phyloP scores from a whole-genome alignment of 2,888 invertebrate species.

The Idaea straminata region DNA sequence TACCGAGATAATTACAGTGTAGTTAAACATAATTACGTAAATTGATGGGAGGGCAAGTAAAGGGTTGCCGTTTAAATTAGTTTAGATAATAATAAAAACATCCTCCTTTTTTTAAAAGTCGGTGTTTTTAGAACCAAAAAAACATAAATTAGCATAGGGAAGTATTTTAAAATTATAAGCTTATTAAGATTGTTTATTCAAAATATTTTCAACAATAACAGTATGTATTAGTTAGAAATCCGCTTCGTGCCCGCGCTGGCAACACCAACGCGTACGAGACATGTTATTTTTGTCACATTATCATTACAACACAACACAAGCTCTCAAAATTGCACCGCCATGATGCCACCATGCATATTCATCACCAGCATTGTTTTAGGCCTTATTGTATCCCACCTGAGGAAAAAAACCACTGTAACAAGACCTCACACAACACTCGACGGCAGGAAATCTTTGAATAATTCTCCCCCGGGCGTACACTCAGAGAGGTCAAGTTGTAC shows the following conservation, averaged over 20 bases:
- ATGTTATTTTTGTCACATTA: constrained; percentile 75
- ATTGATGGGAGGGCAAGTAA: neutral
- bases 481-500: constrained; percentile 29
- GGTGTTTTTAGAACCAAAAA: no score
- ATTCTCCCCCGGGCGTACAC: neutral
- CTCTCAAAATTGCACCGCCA: constrained; percentile 64
- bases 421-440: constrained; percentile 32
- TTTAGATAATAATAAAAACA: no score
- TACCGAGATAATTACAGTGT: neutral
- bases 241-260: neutral
- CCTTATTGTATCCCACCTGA: constrained; percentile 58
- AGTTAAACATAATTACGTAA: neutral
- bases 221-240: neutral
- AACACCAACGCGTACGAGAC: constrained; percentile 33
- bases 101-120: no score
- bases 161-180: no score
- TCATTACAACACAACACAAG: constrained; percentile 69
- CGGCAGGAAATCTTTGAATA: neutral
- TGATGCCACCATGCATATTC: constrained; percentile 75
- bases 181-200: no score
- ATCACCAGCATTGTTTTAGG: constrained; percentile 66
- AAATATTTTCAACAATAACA: no score
- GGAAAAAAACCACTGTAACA: constrained; percentile 36
- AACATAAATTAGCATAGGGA: no score
- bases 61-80: no score